Evolutionary conservation across 2,113 vertebrate species (phyloP), one percentile per base, ranked within the genome.

Genomic region (Spheniscus mendiculus): DNA sequence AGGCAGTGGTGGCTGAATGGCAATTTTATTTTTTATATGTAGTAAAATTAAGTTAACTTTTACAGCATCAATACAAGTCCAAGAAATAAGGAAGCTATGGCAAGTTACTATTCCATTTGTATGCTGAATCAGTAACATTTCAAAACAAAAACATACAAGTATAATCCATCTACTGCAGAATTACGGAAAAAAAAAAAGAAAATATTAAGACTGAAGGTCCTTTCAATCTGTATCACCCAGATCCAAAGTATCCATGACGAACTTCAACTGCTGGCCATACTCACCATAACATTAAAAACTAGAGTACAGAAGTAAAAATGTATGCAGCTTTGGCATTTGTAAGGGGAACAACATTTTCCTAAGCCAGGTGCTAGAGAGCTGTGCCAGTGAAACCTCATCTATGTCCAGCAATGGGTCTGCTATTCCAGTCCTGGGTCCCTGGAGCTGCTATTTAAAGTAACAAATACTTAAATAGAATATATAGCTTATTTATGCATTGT

Each of bases 321-420:
- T 67, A 89, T 40, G 65, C 56, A 92, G 65, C 65, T 92, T 92
- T 95, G 90, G 72, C 86, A 82, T 89, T 56, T 84, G 20, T 67
- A 71, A 90, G 56, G 27, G 87, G 27, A 95, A 86, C 52, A 81
- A 52, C 23, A 49, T 74, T 90, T 90, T 93, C 47, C 61, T 91
- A 78, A 69, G 67, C 96, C 89, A 96, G 76, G 67, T 81, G 50
- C 47, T 92, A 47, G 26, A 67, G 11, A 74, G 42, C 13, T 87
- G 55, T 91, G 96, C 90, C 94, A 95, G 44, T 61, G 73, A 91
- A 95, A 91, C 42, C 49, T 82, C 77, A 49, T 79, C 73, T 55
- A 36, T 4, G 2, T 89, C 91, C 83, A 95, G 49, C 61, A 95
- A 83, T 0, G 1, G 45, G 20, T 81, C 92, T 96, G 83, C 56